A percentile compares a stretch with the other conserved stretches of the same genome.
phyloP scores from a whole-genome alignment of 2,113 vertebrate species.

The Melanostigma gelatinosum region DNA sequence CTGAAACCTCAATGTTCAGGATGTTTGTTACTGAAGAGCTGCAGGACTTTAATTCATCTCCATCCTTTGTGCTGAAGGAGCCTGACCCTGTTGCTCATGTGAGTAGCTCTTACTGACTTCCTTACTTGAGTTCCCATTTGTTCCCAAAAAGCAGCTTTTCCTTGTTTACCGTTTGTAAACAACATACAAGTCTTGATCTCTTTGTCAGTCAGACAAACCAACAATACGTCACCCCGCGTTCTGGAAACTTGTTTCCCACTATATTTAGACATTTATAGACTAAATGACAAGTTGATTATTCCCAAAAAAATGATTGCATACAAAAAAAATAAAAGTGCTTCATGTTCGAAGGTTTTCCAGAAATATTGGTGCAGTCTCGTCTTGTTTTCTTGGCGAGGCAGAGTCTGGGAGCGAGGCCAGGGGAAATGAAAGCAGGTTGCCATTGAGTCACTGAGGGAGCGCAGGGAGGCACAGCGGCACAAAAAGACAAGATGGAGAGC shows the following conservation, averaged over 20 bases:
- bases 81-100: neutral
- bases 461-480: neutral
- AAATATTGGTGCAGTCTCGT: constrained; percentile 21
- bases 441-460: constrained; percentile 33
- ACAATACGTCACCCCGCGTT: no score
- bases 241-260: neutral
- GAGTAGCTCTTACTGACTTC: neutral
- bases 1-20: neutral
- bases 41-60: neutral
- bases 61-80: neutral
- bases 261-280: neutral
- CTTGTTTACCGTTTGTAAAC: neutral
- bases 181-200: neutral
- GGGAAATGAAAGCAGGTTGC: constrained; percentile 47
- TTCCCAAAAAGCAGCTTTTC: neutral
- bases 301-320: neutral
- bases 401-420: constrained; percentile 55
- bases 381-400: constrained; percentile 14
- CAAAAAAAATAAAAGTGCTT: neutral
- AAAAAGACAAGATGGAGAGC: constrained; percentile 13
- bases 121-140: neutral
- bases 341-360: neutral
- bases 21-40: neutral
- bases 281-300: neutral
- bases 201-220: neutral